phyloP scores from a whole-genome alignment of 2,113 vertebrate genomes.

The Prunella himalayana region DNA sequence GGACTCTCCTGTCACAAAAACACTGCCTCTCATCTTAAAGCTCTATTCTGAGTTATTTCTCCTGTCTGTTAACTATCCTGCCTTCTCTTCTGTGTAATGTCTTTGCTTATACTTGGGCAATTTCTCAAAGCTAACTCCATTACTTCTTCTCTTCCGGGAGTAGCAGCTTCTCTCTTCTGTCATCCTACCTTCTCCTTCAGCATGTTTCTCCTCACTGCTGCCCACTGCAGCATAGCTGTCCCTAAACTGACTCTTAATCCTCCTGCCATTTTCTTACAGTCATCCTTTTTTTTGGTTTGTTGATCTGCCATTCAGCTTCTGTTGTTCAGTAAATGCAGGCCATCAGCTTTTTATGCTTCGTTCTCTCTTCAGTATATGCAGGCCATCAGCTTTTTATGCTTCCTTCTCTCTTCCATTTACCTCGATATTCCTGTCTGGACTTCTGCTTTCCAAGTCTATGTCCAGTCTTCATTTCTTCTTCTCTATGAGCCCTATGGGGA shows the following conservation, averaged over 20 bases:
- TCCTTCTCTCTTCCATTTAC: background rate
- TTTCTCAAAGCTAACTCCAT: background rate
- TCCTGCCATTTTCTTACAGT: background rate
- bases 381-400: background rate
- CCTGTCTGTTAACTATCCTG: background rate
- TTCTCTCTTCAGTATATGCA: background rate
- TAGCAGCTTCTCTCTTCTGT: background rate
- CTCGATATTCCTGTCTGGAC: background rate
- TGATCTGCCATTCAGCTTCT: constrained; percentile 7
- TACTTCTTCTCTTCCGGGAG: background rate
- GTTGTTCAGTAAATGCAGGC: background rate
- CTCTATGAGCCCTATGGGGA: background rate
- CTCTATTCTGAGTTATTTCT: background rate
- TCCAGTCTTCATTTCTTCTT: background rate
- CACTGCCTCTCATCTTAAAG: background rate
- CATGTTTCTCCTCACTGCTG: background rate
- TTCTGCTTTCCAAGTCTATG: background rate
- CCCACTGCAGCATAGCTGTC: background rate
- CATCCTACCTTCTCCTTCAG: background rate
- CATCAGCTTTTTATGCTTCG: background rate
- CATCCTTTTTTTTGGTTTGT: background rate
- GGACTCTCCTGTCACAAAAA: background rate
- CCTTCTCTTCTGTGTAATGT: background rate
- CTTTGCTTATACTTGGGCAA: background rate
- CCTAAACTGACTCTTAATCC: background rate